Base-by-base conservation (phyloP, 2,113 vertebrate genomes). In the Colius striatus region DNA sequence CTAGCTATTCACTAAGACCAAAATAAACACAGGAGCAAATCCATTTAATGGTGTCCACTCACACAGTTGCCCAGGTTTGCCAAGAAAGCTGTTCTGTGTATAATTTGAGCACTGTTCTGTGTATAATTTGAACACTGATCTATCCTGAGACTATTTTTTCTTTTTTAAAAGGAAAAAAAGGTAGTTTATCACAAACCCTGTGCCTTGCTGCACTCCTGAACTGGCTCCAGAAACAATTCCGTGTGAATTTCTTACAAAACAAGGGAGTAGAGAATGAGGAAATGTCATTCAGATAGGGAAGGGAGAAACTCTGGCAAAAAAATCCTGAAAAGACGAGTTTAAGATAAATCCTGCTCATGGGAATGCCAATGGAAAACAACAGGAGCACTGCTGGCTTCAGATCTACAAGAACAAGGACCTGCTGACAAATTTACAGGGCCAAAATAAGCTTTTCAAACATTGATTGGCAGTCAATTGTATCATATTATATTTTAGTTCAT, bases 11-110 rank as follows among this genome's bases (percentile, higher is more conserved):
- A 71, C 86, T 45, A 90, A 78, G 55, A 83, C 38, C 68, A 90
- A 93, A 80, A 90, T 32, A 94, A 88, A 92, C 55, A 73, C 29
- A 90, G 65, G 58, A 51, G 32, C 16, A 88, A 74, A 90, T 68
- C 41, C 81, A 12, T 84, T 57, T 74, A 74, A 78, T n/a, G 75
- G 61, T 34, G 71, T 58, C 32, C 41, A 65, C 22, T 90, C 80
- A 58, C 17, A 90, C 12, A 71, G 41, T 25, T 75, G 38, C 38
- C 57, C 41, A 48, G 74, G 51, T 63, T 74, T 85, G 68, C 51
- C 7, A 43, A 48, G 47, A 78, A 83, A 61, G 43, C 41, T 78
- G 36, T 32, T 58, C 41, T 65, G 67, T 10, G 29, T 22, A 27
- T 16, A 85, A 77, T 48, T 4, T 57, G 45, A 89, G 73, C 34